Percentiles rank a stretch among this genome's conserved stretches.
phyloP scores from a whole-genome alignment of 2,113 vertebrate genomes.

The Girardinichthys multiradiatus region DNA sequence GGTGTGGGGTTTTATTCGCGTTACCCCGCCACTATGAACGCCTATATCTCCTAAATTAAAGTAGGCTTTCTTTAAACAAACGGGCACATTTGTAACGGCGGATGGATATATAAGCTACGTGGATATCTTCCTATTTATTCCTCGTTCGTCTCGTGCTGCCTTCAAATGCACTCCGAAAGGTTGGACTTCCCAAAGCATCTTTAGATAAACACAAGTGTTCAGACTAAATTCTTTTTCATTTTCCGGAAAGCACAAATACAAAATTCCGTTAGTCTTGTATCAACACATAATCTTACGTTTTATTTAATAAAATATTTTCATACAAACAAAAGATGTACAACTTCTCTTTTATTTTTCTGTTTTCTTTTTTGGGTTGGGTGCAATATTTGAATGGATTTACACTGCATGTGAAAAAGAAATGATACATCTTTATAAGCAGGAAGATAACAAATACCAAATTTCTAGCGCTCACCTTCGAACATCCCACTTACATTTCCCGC shows the following conservation, averaged over 20 bases:
- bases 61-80: slow-evolving; percentile 23
- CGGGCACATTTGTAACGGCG: slow-evolving; percentile 45
- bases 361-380: neutral
- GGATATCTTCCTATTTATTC: slow-evolving; percentile 69
- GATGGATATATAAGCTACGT: slow-evolving; percentile 54
- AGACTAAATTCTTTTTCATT: neutral
- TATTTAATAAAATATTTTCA: neutral
- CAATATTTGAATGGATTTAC: neutral
- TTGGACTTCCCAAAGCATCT: accelerated
- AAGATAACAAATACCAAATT: neutral
- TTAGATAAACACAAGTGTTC: neutral
- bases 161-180: slow-evolving; percentile 41
- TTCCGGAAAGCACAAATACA: neutral
- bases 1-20: slow-evolving; percentile 2
- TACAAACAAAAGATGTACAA: neutral
- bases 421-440: neutral
- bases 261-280: neutral
- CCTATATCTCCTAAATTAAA: slow-evolving; percentile 3
- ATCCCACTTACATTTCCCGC: neutral
- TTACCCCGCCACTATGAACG: slow-evolving; percentile 52
- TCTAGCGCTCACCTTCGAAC: too few relatives aligned
- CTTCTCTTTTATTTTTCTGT: too few relatives aligned
- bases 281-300: neutral
- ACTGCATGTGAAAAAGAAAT: neutral
- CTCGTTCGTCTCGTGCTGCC: slow-evolving; percentile 53